Base-by-base conservation (phyloP, 2,797 vertebrate genomes). In the Lithobates sylvaticus region DNA sequence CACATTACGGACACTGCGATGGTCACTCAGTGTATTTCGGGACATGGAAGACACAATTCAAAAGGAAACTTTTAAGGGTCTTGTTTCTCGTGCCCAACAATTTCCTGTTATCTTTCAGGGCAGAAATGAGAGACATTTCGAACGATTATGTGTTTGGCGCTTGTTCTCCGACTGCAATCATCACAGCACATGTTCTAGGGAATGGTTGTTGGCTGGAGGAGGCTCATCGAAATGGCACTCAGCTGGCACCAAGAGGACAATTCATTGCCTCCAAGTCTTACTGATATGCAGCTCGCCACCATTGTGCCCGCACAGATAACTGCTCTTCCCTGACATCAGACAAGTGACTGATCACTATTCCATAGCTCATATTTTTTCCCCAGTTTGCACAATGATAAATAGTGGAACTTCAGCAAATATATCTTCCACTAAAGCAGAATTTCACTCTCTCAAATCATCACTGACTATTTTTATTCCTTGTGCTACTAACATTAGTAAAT, bases 141-240 rank as follows among this genome's bases (percentile, higher is more conserved):
- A 67, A 18, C 13, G 34, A 64, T 65, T 13, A 83, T 83, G 71
- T 27, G 12, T 12, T 67, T 69, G 82, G n/a, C 82, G 9, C 13
- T 0, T 12, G 34, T n/a, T 29, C 10, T 39, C 42, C 69, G 61
- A 12, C 73, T 36, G 72, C 39, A 16, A 54, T 29, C 39, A 65
- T 76, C 47, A 7, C 16, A 70, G 34, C 74, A 42, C 74, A 68
- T 70, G 82, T 36, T 77, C 64, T 58, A n/a, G 5, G 74, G 50
- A 84, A 71, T 72, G 67, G 67, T 70, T 71, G 71, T 78, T 71
- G 75, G 65, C 50, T 44, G 32, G 54, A 71, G 12, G 23, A 69
- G 13, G 54, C 61, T 44, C 69, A 65, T 69, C 10, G 42, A 75
- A 70, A 70, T 77, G 42, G 15, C 27, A 58, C 58, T 23, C 29